These are phyloP conservation scores for Ginglymostoma cirratum DNA, from an alignment of 2,113 vertebrate genomes.

Conservation along the genomic window DNA sequence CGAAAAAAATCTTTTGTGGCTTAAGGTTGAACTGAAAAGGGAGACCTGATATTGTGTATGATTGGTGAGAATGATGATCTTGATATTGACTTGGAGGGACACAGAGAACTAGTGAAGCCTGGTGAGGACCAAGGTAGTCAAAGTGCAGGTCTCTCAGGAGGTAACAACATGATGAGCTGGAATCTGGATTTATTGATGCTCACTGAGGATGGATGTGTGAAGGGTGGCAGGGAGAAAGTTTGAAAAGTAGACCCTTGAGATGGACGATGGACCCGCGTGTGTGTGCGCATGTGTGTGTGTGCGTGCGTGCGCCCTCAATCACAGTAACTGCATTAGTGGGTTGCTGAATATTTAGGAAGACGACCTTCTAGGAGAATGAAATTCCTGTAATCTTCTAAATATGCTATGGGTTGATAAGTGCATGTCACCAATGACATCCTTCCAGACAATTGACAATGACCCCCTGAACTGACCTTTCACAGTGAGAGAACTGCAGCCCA, in stretches of 20 bases:
- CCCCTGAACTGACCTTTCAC: not conserved
- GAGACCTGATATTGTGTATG: not conserved
- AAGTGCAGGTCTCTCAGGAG: not conserved
- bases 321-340: not conserved
- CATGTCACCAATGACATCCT: not conserved
- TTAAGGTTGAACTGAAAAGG: not conserved
- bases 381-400: not conserved
- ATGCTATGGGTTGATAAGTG: not conserved
- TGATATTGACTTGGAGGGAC: not conserved
- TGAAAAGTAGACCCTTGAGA: not conserved
- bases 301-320: not conserved
- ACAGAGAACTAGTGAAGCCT: not conserved
- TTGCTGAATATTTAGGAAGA: not conserved
- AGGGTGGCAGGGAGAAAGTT: not conserved
- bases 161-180: not conserved
- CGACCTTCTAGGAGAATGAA: not conserved
- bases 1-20: too few relatives aligned
- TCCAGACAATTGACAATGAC: not conserved
- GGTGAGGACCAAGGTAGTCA: not conserved
- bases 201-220: not conserved
- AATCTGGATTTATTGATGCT: not conserved
- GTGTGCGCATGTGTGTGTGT: too few relatives aligned
- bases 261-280: not conserved
- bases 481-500: not conserved
- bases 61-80: not conserved